Percentiles rank a stretch among this genome's conserved stretches.
phyloP scores from a whole-genome alignment of 92 coral and sea anemone species.

The Montipora capitata region DNA sequence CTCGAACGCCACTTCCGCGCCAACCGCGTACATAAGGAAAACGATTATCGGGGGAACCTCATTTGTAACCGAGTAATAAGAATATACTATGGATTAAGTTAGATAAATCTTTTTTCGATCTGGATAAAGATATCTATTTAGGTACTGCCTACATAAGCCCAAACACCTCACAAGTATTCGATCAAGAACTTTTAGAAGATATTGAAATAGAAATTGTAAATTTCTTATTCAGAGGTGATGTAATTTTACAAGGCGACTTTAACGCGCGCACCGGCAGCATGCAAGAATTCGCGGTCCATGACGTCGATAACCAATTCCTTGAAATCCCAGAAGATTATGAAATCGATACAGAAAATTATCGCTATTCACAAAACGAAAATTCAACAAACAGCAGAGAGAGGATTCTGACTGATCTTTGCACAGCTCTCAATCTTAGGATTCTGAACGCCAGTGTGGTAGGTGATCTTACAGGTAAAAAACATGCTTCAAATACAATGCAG shows the following conservation, averaged over 20 bases:
- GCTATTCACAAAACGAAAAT: slow-evolving; percentile 48
- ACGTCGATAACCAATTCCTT: slow-evolving; percentile 2
- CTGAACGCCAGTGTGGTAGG: slow-evolving; percentile 25
- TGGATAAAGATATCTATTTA: background rate
- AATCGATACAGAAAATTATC: background rate
- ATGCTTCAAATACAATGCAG: slow-evolving; percentile 31
- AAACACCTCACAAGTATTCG: background rate
- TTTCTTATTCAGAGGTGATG: background rate
- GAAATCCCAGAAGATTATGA: slow-evolving; percentile 25
- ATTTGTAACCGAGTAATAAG: background rate
- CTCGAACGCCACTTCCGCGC: too few species aligned
- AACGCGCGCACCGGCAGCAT: slow-evolving; percentile 38
- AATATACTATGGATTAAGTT: background rate
- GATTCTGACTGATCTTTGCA: slow-evolving; percentile 27
- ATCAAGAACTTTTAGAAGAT: background rate
- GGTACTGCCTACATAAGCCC: background rate
- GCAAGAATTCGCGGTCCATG: slow-evolving; percentile 22
- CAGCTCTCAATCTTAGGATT: slow-evolving; percentile 8
- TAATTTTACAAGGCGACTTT: slow-evolving; percentile 33
- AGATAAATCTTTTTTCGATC: background rate
- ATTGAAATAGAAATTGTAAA: background rate
- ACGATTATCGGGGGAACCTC: background rate
- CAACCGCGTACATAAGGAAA: background rate
- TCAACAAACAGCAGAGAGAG: slow-evolving; percentile 7
- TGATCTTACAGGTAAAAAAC: slow-evolving; percentile 26